Conservation (phyloP, 2,113 vertebrate genomes). For the Gopherus evgoodei region DNA sequence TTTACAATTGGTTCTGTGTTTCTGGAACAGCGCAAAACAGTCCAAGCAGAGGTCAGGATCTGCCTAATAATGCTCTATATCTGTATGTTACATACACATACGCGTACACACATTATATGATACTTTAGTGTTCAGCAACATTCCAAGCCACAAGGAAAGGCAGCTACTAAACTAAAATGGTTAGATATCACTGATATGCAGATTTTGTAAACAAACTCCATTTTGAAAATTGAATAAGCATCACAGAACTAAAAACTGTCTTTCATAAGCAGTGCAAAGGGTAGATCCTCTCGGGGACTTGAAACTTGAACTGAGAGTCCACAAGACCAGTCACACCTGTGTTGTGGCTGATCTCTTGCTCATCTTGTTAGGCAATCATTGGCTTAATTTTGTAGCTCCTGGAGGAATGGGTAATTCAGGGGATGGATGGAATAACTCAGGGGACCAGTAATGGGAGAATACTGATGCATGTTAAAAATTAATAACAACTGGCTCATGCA, state of each 20-base stretch:
- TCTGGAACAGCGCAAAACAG: not conserved
- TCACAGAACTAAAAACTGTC: not conserved
- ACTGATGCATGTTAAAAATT: not conserved
- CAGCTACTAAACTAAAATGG: not conserved
- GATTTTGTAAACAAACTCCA: not conserved
- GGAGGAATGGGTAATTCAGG: not conserved
- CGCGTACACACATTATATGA: not conserved
- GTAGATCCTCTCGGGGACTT: not conserved
- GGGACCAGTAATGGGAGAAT: not conserved
- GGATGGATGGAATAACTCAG: not conserved
- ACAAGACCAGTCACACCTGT: not conserved
- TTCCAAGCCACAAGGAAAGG: not conserved
- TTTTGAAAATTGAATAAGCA: not conserved
- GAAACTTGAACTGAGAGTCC: not conserved
- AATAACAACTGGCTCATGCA: not conserved
- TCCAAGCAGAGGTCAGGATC: not conserved
- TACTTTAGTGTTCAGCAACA: not conserved
- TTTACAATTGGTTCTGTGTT: not conserved
- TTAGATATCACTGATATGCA: not conserved
- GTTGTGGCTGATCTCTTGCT: not conserved
- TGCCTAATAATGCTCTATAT: not conserved
- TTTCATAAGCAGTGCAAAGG: not conserved
- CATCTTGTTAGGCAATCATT: not conserved
- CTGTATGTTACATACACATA: not conserved
- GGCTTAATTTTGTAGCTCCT: not conserved